A percentile compares a stretch with the other conserved stretches of the same genome.
These are phyloP conservation scores for Silvanus unidentatus DNA, from an alignment of 2,888 invertebrate species.

Conservation along the genomic window DNA sequence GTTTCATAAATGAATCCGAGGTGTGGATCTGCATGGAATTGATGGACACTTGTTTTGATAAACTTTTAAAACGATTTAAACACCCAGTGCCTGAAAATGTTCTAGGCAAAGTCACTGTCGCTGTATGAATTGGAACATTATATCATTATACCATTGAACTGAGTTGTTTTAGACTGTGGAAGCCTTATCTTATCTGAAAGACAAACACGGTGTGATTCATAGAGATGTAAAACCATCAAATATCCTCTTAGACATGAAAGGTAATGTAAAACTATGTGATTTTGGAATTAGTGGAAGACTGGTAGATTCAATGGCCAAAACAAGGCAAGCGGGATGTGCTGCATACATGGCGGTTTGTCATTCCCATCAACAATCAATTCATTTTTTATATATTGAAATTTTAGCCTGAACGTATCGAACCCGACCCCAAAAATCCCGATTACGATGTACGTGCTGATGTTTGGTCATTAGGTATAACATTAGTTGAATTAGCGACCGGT, in stretches of 20 bases:
- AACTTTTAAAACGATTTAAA: slow-evolving; percentile 78
- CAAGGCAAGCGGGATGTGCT: slow-evolving; percentile 95
- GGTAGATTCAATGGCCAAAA: slow-evolving; percentile 97
- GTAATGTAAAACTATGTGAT: slow-evolving; percentile 96
- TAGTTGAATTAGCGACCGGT: slow-evolving; percentile 95
- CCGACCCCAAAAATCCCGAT: slow-evolving; percentile 86
- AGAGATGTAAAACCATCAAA: slow-evolving; percentile 98
- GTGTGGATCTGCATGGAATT: slow-evolving; percentile 99
- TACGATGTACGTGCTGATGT: slow-evolving; percentile 99
- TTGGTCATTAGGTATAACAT: slow-evolving; percentile 95
- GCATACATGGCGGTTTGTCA: slow-evolving; percentile 94
- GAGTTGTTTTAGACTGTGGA: slow-evolving; percentile 75
- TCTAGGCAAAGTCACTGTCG: slow-evolving; percentile 93
- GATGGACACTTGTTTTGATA: slow-evolving; percentile 98
- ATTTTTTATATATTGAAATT: slow-evolving; percentile 11
- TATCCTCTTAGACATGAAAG: slow-evolving; percentile 90
- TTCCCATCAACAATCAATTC: neutral
- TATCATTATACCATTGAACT: no score
- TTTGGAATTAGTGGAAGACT: slow-evolving; percentile 98
- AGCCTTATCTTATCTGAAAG: slow-evolving; percentile 95
- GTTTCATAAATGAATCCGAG: slow-evolving; percentile 94
- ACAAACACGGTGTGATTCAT: slow-evolving; percentile 94
- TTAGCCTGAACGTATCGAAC: slow-evolving; percentile 95
- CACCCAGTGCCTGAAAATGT: slow-evolving; percentile 93
- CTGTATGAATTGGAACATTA: slow-evolving; percentile 69